These are phyloP conservation scores for Hanleya hanleyi DNA, from an alignment of 2,888 invertebrate species.

Conservation along the genomic window DNA sequence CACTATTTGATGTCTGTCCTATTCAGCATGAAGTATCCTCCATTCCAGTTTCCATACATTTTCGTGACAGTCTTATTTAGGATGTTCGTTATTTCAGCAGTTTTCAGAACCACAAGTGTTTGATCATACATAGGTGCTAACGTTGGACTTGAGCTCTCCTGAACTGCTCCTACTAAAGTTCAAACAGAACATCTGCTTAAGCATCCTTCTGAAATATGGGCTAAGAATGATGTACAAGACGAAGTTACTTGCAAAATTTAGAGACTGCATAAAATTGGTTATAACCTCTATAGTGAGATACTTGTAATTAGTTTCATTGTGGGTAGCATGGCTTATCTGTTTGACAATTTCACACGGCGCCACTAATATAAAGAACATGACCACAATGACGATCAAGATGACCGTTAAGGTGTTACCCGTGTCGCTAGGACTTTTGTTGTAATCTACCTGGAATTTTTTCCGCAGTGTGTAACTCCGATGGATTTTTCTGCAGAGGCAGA, in stretches of 20 bases:
- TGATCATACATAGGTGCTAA: neutral
- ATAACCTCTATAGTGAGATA: slow-evolving; percentile 70
- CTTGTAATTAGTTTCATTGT: slow-evolving; percentile 51
- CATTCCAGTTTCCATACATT: too few relatives aligned
- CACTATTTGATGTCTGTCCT: too few relatives aligned
- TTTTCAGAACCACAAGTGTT: too few relatives aligned
- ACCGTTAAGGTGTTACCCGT: slow-evolving; percentile 64
- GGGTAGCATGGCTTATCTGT: slow-evolving; percentile 51
- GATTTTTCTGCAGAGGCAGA: slow-evolving; percentile 63
- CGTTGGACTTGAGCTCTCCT: neutral
- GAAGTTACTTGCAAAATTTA: slow-evolving; percentile 86
- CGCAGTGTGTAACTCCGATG: slow-evolving; percentile 61
- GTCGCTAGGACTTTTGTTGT: slow-evolving; percentile 46
- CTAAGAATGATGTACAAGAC: slow-evolving; percentile 86
- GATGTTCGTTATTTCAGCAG: too few relatives aligned
- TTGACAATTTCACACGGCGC: slow-evolving; percentile 68
- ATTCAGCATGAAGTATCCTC: too few relatives aligned
- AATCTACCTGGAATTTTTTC: slow-evolving; percentile 48
- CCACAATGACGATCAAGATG: slow-evolving; percentile 67
- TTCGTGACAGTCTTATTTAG: too few relatives aligned
- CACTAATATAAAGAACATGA: slow-evolving; percentile 69
- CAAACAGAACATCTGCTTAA: slow-evolving; percentile 53
- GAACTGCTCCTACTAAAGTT: neutral
- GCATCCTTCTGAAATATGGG: slow-evolving; percentile 83
- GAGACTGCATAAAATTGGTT: slow-evolving; percentile 83